phyloP scores from a whole-genome alignment of 2,888 invertebrate genomes.

The Lumbricus terrestris region DNA sequence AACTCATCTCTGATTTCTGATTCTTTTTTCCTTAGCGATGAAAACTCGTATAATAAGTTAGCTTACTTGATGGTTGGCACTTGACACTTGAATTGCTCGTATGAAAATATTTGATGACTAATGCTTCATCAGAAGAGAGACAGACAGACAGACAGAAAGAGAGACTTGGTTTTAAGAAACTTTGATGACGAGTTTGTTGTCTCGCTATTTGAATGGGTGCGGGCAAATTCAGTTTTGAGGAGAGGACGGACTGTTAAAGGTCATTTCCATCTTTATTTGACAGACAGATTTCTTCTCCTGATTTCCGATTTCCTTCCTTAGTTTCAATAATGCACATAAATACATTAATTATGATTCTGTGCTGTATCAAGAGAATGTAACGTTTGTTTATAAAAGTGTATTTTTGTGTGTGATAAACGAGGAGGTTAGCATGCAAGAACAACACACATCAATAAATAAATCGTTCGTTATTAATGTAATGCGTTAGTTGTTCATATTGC shows the following conservation, averaged over 20 bases:
- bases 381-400: background rate
- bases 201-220: background rate
- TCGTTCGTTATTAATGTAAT: background rate
- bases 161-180: background rate
- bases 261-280: background rate
- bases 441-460: background rate
- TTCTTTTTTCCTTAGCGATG: background rate
- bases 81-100: background rate
- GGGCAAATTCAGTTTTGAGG: background rate
- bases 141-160: background rate
- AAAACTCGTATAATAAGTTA: background rate
- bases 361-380: background rate
- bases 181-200: background rate
- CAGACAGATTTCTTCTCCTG: background rate
- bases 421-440: background rate
- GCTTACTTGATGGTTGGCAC: background rate
- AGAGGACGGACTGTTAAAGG: background rate
- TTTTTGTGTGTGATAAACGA: background rate
- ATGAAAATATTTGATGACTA: background rate
- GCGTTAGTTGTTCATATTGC: background rate
- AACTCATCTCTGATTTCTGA: background rate
- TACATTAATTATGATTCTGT: no score
- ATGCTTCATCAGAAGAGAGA: no score
- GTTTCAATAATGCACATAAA: background rate
- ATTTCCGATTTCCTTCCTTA: background rate